Conservation (phyloP, 2,888 invertebrate genomes). For the Polylopha cassiicola region DNA sequence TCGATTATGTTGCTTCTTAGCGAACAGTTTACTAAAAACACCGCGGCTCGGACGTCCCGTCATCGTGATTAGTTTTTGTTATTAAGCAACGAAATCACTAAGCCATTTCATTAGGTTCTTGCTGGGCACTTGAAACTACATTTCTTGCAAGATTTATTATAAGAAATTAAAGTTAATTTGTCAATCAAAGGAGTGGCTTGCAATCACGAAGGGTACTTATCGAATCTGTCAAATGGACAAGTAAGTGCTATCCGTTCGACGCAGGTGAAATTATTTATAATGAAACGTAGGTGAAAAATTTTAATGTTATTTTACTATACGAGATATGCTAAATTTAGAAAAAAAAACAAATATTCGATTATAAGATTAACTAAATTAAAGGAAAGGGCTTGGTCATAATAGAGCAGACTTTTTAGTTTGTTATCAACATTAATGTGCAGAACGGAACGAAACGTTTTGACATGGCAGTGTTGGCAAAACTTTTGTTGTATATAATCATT, state of each 20-base stretch:
- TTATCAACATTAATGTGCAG: background rate
- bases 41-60: constrained; percentile 69
- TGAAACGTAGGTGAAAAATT: too few species aligned
- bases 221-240: constrained; percentile 38
- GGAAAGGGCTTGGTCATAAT: background rate
- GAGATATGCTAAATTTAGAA: too few species aligned
- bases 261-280: constrained; percentile 10
- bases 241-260: constrained; percentile 37
- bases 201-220: constrained; percentile 53
- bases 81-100: constrained; percentile 37
- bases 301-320: background rate
- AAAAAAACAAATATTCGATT: background rate
- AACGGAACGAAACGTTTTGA: constrained; percentile 16
- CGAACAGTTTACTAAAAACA: constrained; percentile 71
- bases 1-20: constrained; percentile 62
- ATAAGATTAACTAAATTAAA: background rate
- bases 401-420: background rate
- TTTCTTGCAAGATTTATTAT: constrained; percentile 42
- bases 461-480: constrained; percentile 17
- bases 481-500: constrained; percentile 19
- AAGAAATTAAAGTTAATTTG: constrained; percentile 44
- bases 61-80: constrained; percentile 55
- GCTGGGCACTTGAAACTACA: constrained; percentile 42
- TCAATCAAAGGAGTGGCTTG: constrained; percentile 63
- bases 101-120: constrained; percentile 40